Conservation (phyloP, 2,888 invertebrate species). For the Catocala nupta region DNA sequence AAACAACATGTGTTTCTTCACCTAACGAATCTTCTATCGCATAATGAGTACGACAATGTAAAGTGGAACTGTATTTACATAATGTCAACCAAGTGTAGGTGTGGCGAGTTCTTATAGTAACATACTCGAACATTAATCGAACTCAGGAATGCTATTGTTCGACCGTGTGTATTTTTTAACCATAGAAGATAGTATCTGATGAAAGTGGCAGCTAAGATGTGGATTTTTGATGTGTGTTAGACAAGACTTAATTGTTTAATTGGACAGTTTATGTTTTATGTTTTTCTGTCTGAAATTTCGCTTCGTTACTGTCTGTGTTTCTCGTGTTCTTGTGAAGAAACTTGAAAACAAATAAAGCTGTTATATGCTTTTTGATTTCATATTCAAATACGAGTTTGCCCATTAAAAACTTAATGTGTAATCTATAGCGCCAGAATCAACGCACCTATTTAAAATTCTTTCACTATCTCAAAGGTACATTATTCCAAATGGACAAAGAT, state of each 20-base stretch:
- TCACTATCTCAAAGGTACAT: no score
- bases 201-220: slow-evolving; percentile 64
- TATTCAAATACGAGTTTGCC: no score
- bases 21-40: slow-evolving; percentile 85
- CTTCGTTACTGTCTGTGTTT: no score
- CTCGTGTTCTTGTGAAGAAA: no score
- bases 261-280: not conserved
- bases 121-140: slow-evolving; percentile 83
- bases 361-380: no score
- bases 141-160: slow-evolving; percentile 83
- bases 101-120: slow-evolving; percentile 72
- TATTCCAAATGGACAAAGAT: no score
- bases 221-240: slow-evolving; percentile 38
- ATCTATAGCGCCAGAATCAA: no score
- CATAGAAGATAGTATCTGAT: slow-evolving; percentile 59
- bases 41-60: slow-evolving; percentile 86
- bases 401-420: no score
- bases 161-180: slow-evolving; percentile 75
- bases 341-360: no score
- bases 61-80: slow-evolving; percentile 86
- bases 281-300: no score
- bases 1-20: slow-evolving; percentile 88
- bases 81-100: slow-evolving; percentile 86
- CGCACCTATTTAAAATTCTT: no score
- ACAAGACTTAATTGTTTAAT: slow-evolving; percentile 21